Evolutionary conservation across 2,888 invertebrate species (phyloP), one percentile per base, ranked within the genome.

Genomic region (Blomia tropicalis): DNA sequence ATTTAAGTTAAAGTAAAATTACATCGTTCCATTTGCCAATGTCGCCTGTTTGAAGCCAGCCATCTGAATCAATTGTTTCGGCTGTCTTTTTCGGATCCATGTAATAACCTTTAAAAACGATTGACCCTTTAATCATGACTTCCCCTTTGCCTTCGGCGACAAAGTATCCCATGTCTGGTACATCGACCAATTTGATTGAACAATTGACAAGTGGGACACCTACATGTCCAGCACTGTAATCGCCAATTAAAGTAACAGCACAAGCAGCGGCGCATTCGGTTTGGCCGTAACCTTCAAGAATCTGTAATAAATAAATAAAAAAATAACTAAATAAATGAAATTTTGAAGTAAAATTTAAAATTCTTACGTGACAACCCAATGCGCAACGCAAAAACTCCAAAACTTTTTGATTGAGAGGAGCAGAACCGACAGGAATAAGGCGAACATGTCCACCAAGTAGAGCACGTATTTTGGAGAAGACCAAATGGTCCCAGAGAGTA

Each of bases 1-100:
- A 36, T 11, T 11, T 17, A 7, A 36, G 17, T 36, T 17, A 11
- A 11, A 17, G 7, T 36, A 36, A 11, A 11, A 17, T 36, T 36
- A 36, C 36, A 7, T 89, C 85, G 70, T 85, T 75, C 95, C 95
- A 96, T 78, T 83, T 84, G 68, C 96, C 96, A 67, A 96, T 84
- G 74, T 96, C 96, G 4, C 96, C 96, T 5, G 95, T 95, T 73
- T 93, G 95, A 73, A 91, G 87, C 92, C 92, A 93, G 17, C 92
- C 91, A 66, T 83, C 81, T 29, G 80, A 78, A 73, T 92, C 92
- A 67, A 95, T 82, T n/a, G 87, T 84, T 72, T 92, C 87, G 43
- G 81, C 79, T 3, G 96, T 96, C 76, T 88, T 87, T 71, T 89
- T 89, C 0, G 85, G 83, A 75, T 95, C 91, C 67, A 91, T 93